Evolutionary conservation across 2,888 invertebrate species (phyloP).

Genomic region (Ditula angustiorana): DNA sequence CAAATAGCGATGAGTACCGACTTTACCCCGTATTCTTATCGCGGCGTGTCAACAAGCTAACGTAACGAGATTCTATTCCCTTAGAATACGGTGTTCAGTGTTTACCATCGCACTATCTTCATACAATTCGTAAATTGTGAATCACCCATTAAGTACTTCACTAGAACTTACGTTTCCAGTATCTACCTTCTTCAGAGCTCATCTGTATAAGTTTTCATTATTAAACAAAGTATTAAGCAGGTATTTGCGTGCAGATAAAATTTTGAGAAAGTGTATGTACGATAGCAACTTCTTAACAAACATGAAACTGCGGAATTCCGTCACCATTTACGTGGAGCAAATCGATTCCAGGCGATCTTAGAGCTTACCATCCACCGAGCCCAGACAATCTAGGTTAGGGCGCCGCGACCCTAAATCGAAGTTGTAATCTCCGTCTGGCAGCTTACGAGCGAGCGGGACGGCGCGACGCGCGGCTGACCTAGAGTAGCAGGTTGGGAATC

Average conservation of each 20-base stretch:
- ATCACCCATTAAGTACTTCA: slow-evolving; percentile 7
- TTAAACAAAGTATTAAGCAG: background rate
- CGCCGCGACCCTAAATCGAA: slow-evolving; percentile 82
- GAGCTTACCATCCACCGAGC: slow-evolving; percentile 67
- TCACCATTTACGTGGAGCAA: slow-evolving; percentile 23
- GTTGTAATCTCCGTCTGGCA: slow-evolving; percentile 65
- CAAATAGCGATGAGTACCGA: slow-evolving; percentile 57
- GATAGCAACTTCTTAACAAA: background rate
- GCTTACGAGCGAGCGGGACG: slow-evolving; percentile 68
- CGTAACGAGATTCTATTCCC: slow-evolving; percentile 51
- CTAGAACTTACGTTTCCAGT: background rate
- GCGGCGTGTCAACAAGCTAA: slow-evolving; percentile 72
- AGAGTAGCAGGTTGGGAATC: slow-evolving; percentile 85
- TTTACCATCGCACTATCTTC: slow-evolving; percentile 21
- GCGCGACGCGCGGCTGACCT: slow-evolving; percentile 66
- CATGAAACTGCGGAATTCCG: slow-evolving; percentile 5
- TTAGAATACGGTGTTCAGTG: slow-evolving; percentile 16
- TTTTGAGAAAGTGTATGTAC: background rate
- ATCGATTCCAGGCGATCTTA: slow-evolving; percentile 39
- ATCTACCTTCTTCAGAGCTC: background rate
- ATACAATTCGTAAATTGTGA: slow-evolving; percentile 9
- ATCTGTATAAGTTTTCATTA: background rate
- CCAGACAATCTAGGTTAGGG: slow-evolving; percentile 81
- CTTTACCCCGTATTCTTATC: slow-evolving; percentile 57
- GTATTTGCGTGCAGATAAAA: background rate